These are phyloP conservation scores for Nowickia ferox DNA, from an alignment of 2,888 invertebrate species.

Conservation along the genomic window DNA sequence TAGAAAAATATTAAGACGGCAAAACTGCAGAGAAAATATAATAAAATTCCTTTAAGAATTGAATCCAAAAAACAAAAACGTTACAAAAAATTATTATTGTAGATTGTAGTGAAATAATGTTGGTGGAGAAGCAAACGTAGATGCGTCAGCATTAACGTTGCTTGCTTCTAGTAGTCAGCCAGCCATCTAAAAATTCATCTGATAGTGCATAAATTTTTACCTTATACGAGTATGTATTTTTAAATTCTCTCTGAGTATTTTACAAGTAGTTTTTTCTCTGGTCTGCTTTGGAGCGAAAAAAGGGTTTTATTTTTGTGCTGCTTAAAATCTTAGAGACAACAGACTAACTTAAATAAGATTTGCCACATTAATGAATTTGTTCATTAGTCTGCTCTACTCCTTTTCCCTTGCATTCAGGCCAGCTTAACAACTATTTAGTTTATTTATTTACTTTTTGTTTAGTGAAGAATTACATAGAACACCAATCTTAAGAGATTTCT, in stretches of 20 bases:
- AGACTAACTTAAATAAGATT: constrained; percentile 60
- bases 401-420: constrained; percentile 13
- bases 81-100: constrained; percentile 26
- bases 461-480: neutral
- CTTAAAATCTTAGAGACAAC: constrained; percentile 31
- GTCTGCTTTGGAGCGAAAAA: neutral
- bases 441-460: neutral
- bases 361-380: constrained; percentile 72
- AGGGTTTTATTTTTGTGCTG: constrained; percentile 6
- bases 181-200: constrained; percentile 33
- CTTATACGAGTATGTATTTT: constrained; percentile 23
- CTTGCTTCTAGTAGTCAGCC: neutral
- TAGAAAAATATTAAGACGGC: constrained; percentile 51
- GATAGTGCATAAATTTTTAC: constrained; percentile 28
- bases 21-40: constrained; percentile 50
- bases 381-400: constrained; percentile 67
- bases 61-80: constrained; percentile 6
- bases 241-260: neutral
- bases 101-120: neutral
- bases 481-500: constrained; percentile 9
- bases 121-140: constrained; percentile 2
- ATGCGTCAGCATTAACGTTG: neutral
- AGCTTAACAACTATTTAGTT: constrained; percentile 3
- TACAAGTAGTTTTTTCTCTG: constrained; percentile 1
- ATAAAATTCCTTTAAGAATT: constrained; percentile 63